Evolutionary conservation across 1,140 invertebrate genomes (phyloP).

Genomic region (Drosophila neocordata): DNA sequence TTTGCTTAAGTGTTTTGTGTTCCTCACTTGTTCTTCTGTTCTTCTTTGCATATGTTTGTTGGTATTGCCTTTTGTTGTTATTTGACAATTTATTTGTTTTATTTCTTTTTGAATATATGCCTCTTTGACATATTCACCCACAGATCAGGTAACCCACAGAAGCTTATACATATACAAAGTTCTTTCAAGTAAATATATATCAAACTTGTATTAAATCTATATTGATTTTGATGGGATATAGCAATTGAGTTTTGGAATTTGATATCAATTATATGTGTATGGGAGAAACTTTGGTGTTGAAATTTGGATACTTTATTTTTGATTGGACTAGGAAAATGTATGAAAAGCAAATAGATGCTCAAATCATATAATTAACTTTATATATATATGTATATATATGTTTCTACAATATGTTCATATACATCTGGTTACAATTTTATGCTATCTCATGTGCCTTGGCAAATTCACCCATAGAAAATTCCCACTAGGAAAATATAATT

Average conservation of each 20-base stretch:
- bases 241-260: neutral
- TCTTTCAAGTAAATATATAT: neutral
- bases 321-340: too few species aligned
- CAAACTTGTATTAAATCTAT: neutral
- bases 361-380: too few species aligned
- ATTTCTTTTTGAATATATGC: constrained; percentile 23
- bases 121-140: constrained; percentile 7
- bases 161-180: neutral
- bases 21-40: constrained; percentile 26
- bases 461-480: constrained; percentile 10
- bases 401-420: neutral
- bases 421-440: neutral
- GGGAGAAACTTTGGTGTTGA: too few species aligned
- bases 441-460: neutral
- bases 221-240: neutral
- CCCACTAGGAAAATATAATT: constrained; percentile 26
- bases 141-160: constrained; percentile 4
- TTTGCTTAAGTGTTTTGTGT: constrained; percentile 73
- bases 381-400: neutral
- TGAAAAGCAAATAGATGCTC: too few species aligned
- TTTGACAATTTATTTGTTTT: constrained; percentile 59
- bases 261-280: neutral
- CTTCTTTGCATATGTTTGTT: constrained; percentile 39
- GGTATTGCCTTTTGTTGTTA: constrained; percentile 39
- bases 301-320: too few species aligned